Conservation (phyloP, 2,797 vertebrate species). For the Rallus crepitans region DNA sequence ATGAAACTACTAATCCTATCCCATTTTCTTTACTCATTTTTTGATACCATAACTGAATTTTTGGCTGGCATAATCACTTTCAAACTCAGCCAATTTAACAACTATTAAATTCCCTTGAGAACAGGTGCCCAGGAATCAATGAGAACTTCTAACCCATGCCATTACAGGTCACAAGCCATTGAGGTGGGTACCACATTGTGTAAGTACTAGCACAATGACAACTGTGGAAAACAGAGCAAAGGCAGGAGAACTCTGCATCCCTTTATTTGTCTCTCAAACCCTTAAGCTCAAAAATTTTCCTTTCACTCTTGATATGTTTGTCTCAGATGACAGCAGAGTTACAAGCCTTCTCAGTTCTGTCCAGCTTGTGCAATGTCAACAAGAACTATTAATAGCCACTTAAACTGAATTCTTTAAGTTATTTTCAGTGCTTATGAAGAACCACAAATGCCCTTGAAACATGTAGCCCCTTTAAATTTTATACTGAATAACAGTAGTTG, state of each 20-base stretch:
- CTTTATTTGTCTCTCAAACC: not conserved
- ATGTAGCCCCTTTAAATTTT: not conserved
- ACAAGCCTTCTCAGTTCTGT: not conserved
- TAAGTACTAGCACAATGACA: not conserved
- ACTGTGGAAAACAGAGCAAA: not conserved
- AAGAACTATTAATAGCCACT: not conserved
- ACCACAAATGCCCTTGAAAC: not conserved
- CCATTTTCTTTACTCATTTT: not conserved
- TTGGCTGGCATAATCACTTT: not conserved
- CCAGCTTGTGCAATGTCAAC: not conserved
- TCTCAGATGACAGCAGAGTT: not conserved
- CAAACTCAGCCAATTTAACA: not conserved
- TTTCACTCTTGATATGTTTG: not conserved
- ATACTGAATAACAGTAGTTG: not conserved
- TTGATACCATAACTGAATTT: not conserved
- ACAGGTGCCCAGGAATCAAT: not conserved
- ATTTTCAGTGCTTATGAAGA: not conserved
- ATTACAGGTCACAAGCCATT: not conserved
- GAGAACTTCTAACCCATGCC: not conserved
- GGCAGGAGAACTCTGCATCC: not conserved
- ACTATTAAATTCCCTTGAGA: not conserved
- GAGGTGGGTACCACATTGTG: not conserved
- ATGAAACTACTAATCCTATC: not conserved
- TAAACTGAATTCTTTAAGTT: not conserved
- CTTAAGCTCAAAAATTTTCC: not conserved